Percentiles rank a stretch among this genome's conserved stretches.
These are phyloP conservation scores for Eugnorisma glareosa DNA, from an alignment of 2,888 invertebrate genomes.

Conservation along the genomic window DNA sequence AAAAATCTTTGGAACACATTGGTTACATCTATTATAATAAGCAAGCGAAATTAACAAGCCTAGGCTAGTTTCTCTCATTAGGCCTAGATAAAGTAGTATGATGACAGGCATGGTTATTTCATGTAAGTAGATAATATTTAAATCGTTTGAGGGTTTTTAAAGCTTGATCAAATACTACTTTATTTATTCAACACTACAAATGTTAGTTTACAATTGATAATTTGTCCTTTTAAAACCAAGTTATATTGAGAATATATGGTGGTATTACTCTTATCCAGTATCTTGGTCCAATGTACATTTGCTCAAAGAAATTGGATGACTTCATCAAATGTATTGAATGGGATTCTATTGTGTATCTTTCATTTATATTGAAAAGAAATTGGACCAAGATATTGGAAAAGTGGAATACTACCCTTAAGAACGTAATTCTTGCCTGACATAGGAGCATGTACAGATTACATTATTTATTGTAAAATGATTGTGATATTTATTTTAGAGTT, in stretches of 20 bases:
- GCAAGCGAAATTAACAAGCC: background rate
- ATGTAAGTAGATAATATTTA: background rate
- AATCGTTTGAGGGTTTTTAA: constrained; percentile 2
- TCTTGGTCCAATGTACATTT: too few relatives aligned
- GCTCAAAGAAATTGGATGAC: too few relatives aligned
- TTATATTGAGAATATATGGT: background rate
- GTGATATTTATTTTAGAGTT: constrained; percentile 3
- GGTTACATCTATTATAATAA: background rate
- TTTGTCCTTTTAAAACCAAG: background rate
- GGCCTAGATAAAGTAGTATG: background rate
- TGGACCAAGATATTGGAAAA: too few relatives aligned
- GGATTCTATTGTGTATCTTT: too few relatives aligned
- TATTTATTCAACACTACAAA: background rate
- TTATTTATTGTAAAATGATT: constrained; percentile 12
- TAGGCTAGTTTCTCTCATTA: background rate
- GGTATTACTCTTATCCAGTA: too few relatives aligned
- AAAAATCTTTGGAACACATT: background rate
- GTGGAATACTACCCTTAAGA: too few relatives aligned
- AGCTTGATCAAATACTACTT: constrained; percentile 2
- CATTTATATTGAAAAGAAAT: too few relatives aligned
- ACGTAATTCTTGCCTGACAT: background rate
- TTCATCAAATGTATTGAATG: too few relatives aligned
- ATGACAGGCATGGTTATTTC: background rate
- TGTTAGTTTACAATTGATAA: background rate
- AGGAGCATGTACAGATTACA: constrained; percentile 1